Evolutionary conservation across 2,888 invertebrate genomes (phyloP), one percentile per base, ranked within the genome.

Genomic region (Epiblema foenella): DNA sequence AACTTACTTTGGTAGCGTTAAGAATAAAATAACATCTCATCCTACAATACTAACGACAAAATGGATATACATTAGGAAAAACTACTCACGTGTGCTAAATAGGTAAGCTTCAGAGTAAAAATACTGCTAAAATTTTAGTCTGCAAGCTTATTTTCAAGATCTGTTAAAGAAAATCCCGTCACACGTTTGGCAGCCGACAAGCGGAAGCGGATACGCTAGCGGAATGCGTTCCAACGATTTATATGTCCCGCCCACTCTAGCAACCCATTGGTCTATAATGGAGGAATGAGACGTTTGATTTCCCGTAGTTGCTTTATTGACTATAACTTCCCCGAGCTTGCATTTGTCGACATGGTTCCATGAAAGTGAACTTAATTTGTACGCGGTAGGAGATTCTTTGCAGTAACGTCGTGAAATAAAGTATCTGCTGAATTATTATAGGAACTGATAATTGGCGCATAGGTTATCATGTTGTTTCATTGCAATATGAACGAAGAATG

Each of bases 181-280:
- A 37, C 52, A 24, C 29, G 42, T 56, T 49, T 67, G 69, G 20
- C 54, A 57, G 62, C 54, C 29, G 39, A 56, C 51, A 60, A 29
- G 65, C 69, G 73, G 73, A 73, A 69, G 54, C 58, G 57, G 70
- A 59, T 15, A 20, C 59, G 68, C 18, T 18, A 58, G 68, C 60
- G 49, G 69, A 24, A 60, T 60, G 60, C 56, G 62, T 49, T 56
- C 18, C 56, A 37, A 46, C 59, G 65, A 60, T 59, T 67, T 67
- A 67, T 70, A 24, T 15, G 70, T 56, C 33, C 56, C 49, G 49
- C 66, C 60, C 66, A 59, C 60, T 65, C 64, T 49, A 42, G 54
- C 60, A 49, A 66, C 70, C 60, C 60, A 60, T 60, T 70, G 66
- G 46, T 42, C 58, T 12, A 29, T 54, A 60, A 66, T 59, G 49